Evolutionary conservation across 2,888 invertebrate species (phyloP), one percentile per base, ranked within the genome.

Genomic region (Fabriciana adippe): DNA sequence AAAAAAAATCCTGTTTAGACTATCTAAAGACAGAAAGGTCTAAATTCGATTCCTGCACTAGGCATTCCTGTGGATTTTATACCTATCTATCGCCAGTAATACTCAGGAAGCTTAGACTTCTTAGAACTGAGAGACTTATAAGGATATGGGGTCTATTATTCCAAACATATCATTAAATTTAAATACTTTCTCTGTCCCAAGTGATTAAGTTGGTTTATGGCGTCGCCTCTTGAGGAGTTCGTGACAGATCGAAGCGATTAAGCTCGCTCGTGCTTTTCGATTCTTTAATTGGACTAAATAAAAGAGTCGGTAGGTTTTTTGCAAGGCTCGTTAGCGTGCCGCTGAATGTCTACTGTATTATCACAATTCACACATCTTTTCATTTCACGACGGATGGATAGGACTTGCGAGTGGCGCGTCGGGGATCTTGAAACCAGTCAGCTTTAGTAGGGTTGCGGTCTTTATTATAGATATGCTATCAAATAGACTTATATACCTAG

Each of bases 201-300:
- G 64, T 68, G 72, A 73, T 72, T 65, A 73, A 69, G 13, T n/a
- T 41, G 35, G 60, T 63, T 69, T 63, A 64, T 47, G 35, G 64
- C 56, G 60, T 45, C 47, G 63, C 60, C 11, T 41, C 35, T 56
- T 50, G 60, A 50, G 67, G 21, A 51, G 70, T 67, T 78, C 79
- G 80, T 79, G 80, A 79, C 79, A 77, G 79, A 78, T 80, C 68
- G 68, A 61, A 81, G 85, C 87, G 88, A 87, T 86, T 83, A 81
- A 76, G 71, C 73, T 69, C 77, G 79, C 78, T 87, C 88, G 89
- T 88, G 88, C 79, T 82, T 80, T 79, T 81, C 81, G 80, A 81
- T 81, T 78, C 84, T 77, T 82, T 90, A 90, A 90, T 90, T 90
- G 90, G 89, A 85, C 81, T 80, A 79, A 80, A 77, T 80, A 78